These are phyloP conservation scores for Drosophila gunungcola DNA, from an alignment of 1,140 invertebrate genomes.

Conservation along the genomic window DNA sequence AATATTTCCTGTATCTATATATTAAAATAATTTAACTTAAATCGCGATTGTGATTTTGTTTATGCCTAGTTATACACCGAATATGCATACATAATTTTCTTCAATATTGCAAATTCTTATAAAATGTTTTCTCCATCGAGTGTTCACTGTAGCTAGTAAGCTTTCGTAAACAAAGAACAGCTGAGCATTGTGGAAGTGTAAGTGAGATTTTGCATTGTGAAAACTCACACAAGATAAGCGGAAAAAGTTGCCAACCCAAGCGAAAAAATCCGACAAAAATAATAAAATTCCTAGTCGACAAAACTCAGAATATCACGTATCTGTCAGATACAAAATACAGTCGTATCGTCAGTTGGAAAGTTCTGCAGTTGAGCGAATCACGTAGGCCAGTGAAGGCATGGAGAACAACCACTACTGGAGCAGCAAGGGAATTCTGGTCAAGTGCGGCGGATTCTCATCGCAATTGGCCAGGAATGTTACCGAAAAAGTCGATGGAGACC, in stretches of 20 bases:
- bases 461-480: slow-evolving; percentile 90
- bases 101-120: too few species aligned
- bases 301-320: slow-evolving; percentile 64
- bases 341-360: neutral
- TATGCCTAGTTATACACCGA: too few species aligned
- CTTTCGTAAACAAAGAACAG: slow-evolving; percentile 44
- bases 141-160: slow-evolving; percentile 1
- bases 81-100: too few species aligned
- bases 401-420: slow-evolving; percentile 5
- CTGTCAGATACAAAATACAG: slow-evolving; percentile 22
- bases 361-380: slow-evolving; percentile 4
- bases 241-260: slow-evolving; percentile 40
- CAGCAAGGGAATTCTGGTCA: slow-evolving; percentile 85
- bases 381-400: slow-evolving; percentile 19
- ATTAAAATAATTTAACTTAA: too few species aligned
- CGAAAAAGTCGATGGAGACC: slow-evolving; percentile 89
- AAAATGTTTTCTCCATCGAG: neutral
- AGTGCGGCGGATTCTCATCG: slow-evolving; percentile 92
- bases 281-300: slow-evolving; percentile 28
- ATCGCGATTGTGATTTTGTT: too few species aligned
- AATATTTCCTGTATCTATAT: too few species aligned
- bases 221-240: slow-evolving; percentile 38
- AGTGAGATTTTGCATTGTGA: slow-evolving; percentile 26
- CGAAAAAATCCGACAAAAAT: slow-evolving; percentile 19
- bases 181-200: slow-evolving; percentile 19